Conservation (phyloP, 2,888 invertebrate genomes). For the Lasioglossum zephyrum region DNA sequence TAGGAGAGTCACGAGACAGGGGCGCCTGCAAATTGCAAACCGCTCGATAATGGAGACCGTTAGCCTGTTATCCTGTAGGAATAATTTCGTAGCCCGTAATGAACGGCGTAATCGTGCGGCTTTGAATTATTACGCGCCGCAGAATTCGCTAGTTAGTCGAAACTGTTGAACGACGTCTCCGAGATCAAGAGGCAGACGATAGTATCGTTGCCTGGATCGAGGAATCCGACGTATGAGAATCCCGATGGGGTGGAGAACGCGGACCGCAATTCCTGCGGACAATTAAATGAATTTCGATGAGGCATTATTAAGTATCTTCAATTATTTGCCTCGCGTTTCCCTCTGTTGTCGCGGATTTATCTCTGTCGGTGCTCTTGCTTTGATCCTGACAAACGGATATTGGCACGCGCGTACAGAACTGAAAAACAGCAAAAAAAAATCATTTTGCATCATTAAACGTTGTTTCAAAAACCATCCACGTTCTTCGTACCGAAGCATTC, state of each 20-base stretch:
- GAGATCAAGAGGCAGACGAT: conserved; percentile 16
- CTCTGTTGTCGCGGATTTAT: not conserved
- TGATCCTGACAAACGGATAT: not conserved
- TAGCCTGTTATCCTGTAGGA: not conserved
- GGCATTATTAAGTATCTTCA: conserved; percentile 32
- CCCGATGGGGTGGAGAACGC: not conserved
- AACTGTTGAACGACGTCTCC: conserved; percentile 26
- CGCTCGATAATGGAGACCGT: not conserved
- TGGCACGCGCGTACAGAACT: not conserved
- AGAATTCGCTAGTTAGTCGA: not conserved
- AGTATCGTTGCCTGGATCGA: conserved; percentile 20
- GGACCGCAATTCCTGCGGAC: conserved; percentile 22
- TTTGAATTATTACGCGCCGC: conserved; percentile 17
- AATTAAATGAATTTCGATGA: conserved; percentile 15
- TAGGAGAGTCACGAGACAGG: not conserved
- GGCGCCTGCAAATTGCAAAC: not conserved
- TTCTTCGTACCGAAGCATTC: not conserved
- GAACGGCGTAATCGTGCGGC: conserved; percentile 17
- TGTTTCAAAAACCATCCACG: not conserved
- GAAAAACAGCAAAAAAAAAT: not conserved
- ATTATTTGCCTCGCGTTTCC: conserved; percentile 14
- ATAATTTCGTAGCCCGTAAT: conserved; percentile 20
- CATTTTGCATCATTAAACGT: not conserved
- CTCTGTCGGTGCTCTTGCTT: not conserved
- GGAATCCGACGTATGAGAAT: conserved; percentile 36